Evolutionary conservation across 2,888 invertebrate species (phyloP).

Genomic region (Leptodirus hochenwartii): DNA sequence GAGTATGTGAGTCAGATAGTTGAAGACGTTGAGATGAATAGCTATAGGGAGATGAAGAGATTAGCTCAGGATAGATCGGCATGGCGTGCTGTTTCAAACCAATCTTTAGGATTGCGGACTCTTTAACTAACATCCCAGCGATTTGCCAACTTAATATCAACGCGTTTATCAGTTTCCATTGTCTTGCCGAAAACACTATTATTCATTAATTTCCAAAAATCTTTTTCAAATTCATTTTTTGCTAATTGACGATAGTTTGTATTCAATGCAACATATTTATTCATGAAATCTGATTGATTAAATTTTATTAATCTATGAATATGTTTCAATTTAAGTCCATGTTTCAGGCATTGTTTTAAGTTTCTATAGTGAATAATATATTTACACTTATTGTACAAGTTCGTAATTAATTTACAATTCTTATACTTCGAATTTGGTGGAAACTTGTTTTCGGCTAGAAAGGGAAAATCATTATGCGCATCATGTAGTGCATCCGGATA

Average conservation of each 20-base stretch:
- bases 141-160: conserved; percentile 19
- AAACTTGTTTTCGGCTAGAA: conserved; percentile 1
- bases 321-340: conserved; percentile 17
- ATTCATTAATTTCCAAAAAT: conserved; percentile 20
- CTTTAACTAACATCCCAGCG: too few species aligned
- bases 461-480: conserved; percentile 5
- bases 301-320: conserved; percentile 18
- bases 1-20: too few species aligned
- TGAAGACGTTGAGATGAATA: too few species aligned
- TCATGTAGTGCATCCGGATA: conserved; percentile 7
- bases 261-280: conserved; percentile 17
- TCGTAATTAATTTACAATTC: conserved; percentile 4
- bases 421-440: conserved; percentile 5
- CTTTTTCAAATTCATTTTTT: conserved; percentile 10
- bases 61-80: too few species aligned
- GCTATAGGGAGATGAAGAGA: too few species aligned
- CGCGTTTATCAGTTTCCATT: conserved; percentile 23
- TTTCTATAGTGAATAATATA: conserved; percentile 13
- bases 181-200: conserved; percentile 21
- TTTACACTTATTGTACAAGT: conserved; percentile 7
- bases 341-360: conserved; percentile 17
- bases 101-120: too few species aligned
- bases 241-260: conserved; percentile 6
- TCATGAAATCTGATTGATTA: conserved; percentile 19
- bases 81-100: too few species aligned